These are phyloP conservation scores for Esperia sulphurella DNA, from an alignment of 2,888 invertebrate genomes.

Conservation along the genomic window DNA sequence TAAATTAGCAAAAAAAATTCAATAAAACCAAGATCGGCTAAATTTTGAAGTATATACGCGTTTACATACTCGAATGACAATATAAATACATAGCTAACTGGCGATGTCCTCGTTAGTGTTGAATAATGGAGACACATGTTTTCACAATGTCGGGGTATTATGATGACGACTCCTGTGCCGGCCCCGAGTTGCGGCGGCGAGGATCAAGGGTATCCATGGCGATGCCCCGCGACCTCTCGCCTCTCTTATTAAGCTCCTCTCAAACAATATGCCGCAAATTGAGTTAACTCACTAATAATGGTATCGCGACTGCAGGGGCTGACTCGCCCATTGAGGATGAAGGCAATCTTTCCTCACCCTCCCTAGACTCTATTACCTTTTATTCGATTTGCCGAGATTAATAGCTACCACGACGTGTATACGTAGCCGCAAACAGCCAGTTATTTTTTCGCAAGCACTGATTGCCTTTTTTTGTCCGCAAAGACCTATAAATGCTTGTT, in stretches of 20 bases:
- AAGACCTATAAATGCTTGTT: conserved; percentile 17
- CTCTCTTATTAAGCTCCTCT: conserved; percentile 75
- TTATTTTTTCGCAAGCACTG: conserved; percentile 26
- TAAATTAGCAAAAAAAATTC: too few species aligned
- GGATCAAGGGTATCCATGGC: conserved; percentile 65
- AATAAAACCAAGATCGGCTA: too few species aligned
- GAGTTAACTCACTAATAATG: conserved; percentile 78
- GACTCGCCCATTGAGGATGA: conserved; percentile 56
- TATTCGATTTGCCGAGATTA: conserved; percentile 70
- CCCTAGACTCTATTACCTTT: conserved; percentile 57
- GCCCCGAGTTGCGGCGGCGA: conserved; percentile 19
- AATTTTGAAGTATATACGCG: too few species aligned
- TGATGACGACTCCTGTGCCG: conserved; percentile 28
- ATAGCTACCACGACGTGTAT: conserved; percentile 55
- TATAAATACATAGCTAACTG: not conserved
- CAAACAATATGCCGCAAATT: conserved; percentile 79
- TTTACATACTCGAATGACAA: not conserved
- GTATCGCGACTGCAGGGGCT: conserved; percentile 65
- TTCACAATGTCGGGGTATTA: conserved; percentile 24
- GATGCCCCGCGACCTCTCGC: conserved; percentile 61
- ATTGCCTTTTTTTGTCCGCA: conserved; percentile 23
- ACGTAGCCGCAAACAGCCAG: conserved; percentile 32
- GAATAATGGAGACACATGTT: conserved; percentile 18
- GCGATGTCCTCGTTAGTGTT: conserved; percentile 11
- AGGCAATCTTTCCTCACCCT: conserved; percentile 61